Percentiles rank a stretch among this genome's conserved stretches.
Conservation (phyloP, 2,797 vertebrate species). For the Lepilemur ruficaudatus region DNA sequence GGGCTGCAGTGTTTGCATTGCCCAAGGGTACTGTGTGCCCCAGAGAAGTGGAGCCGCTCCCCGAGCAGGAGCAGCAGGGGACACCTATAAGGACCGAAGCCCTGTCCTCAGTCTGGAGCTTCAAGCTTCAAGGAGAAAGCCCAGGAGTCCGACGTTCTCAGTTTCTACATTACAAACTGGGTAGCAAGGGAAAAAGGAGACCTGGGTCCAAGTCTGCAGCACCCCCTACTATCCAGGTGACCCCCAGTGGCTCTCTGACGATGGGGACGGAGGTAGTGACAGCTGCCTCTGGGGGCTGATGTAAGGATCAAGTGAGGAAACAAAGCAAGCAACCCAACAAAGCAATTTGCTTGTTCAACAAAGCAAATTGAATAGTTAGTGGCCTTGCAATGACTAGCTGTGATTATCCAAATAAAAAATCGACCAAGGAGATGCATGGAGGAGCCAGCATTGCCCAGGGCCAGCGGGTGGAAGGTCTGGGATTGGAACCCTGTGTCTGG, state of each 20-base stretch:
- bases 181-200: background rate
- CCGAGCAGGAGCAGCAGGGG: fast-evolving
- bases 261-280: background rate
- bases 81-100: background rate
- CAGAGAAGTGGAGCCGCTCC: background rate
- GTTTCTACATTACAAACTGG: background rate
- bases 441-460: background rate
- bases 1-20: fast-evolving
- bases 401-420: background rate
- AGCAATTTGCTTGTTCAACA: too few relatives aligned
- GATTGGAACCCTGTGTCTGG: background rate
- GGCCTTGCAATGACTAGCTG: background rate
- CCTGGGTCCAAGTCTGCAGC: background rate
- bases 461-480: background rate
- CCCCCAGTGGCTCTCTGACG: fast-evolving
- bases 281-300: background rate
- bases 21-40: too few relatives aligned
- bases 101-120: background rate
- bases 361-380: background rate
- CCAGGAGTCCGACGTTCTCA: background rate
- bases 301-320: background rate
- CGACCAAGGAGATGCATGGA: background rate
- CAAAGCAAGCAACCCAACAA: too few relatives aligned
- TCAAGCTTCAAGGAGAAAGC: background rate
- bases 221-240: background rate